Percentiles rank a stretch among this genome's conserved stretches.
phyloP scores from a whole-genome alignment of 2,797 vertebrate species.

The Molossus alvarezi region DNA sequence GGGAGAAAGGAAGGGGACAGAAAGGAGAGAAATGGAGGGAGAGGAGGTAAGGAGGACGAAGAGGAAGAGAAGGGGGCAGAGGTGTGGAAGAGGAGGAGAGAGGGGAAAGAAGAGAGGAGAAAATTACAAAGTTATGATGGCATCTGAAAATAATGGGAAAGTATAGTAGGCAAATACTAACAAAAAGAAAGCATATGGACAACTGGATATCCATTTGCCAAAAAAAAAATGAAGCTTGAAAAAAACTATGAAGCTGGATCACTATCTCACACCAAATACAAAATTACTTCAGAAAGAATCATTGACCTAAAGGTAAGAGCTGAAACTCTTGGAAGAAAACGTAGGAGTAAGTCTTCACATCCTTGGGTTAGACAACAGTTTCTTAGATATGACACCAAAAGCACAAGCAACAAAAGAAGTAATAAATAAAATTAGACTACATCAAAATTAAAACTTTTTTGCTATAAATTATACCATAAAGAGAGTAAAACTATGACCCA shows the following conservation, averaged over 20 bases:
- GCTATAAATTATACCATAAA: no score
- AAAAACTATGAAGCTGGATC: neutral
- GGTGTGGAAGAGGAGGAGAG: no score
- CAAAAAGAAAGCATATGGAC: neutral
- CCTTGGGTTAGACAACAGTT: neutral
- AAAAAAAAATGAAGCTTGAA: no score
- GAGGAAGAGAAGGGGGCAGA: no score
- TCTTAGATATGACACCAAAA: neutral
- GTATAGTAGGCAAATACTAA: neutral
- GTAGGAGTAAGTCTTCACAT: neutral
- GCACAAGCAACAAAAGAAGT: no score
- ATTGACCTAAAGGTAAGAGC: neutral
- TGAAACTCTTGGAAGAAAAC: slow-evolving; percentile 38
- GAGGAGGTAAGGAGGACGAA: no score
- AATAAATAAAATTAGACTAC: no score
- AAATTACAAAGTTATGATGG: slow-evolving; percentile 5
- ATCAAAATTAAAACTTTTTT: no score
- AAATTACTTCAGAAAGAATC: slow-evolving; percentile 22
- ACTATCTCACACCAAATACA: neutral
- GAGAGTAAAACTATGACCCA: no score
- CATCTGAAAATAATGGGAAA: slow-evolving; percentile 3
- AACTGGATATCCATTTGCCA: neutral
- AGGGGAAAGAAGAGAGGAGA: no score
- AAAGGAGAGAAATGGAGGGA: no score
- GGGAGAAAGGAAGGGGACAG: no score